Conservation (phyloP, 2,797 vertebrate genomes). For the Artibeus lituratus region DNA sequence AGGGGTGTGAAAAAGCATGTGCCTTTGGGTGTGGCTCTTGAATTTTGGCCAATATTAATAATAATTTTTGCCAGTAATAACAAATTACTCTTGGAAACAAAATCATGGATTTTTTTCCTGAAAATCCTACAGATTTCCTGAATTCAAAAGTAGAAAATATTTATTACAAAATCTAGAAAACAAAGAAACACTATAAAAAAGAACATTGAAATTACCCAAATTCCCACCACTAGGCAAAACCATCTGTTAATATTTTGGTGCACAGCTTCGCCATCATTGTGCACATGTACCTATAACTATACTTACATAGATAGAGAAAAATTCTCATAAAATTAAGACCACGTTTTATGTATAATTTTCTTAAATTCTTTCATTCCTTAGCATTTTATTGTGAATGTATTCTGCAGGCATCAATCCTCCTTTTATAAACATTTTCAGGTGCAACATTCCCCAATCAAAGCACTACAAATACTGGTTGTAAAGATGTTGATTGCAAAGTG, state of each 20-base stretch:
- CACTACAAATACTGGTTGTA: neutral
- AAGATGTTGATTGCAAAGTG: neutral
- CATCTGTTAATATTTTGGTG: neutral
- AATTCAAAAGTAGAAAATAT: conserved; percentile 15
- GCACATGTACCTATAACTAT: neutral
- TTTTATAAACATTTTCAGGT: neutral
- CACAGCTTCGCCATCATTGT: neutral
- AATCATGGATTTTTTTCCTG: too few species aligned
- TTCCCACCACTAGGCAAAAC: neutral
- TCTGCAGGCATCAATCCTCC: neutral
- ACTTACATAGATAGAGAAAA: neutral
- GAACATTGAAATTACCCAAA: neutral
- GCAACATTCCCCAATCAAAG: conserved; percentile 13
- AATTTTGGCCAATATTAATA: conserved; percentile 3
- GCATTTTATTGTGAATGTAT: neutral
- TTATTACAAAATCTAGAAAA: conserved; percentile 8
- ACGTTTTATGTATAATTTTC: neutral
- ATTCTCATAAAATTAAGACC: neutral
- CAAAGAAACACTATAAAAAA: neutral
- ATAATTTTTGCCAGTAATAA: neutral
- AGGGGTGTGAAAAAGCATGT: neutral
- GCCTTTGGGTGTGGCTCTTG: neutral
- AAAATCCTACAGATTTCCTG: neutral
- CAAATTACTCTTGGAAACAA: neutral
- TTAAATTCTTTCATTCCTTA: neutral